Base-by-base conservation (phyloP, 1,140 invertebrate species). In the Pygmarrhopalites habei region DNA sequence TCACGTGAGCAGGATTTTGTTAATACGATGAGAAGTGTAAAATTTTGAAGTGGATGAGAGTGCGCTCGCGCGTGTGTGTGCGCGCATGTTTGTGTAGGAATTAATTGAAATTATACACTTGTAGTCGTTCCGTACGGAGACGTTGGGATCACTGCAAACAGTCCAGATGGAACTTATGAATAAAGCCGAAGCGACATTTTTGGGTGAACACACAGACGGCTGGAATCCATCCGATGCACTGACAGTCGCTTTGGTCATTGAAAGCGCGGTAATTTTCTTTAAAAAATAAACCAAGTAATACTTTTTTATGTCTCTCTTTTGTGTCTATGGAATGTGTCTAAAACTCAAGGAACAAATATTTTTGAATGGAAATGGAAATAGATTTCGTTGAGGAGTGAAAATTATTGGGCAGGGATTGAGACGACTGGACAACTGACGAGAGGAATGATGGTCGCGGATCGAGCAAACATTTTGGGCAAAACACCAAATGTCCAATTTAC, bases 401-500 rank as follows among this genome's bases (percentile, higher is more conserved):
- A 60, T 12, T 57, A 47, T 26, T 56, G 49, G 17, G 64, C 61
- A 3, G 79, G 79, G 23, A 79, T 85, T 2, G 82, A 85, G 69
- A 72, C 84, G 10, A 66, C 71, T 55, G 82, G 82, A 19, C 68
- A 65, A 14, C 76, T 75, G 63, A 83, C 82, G 0, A 75, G 83
- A 68, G 84, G 83, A 2, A 80, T 82, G 73, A 77, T 83, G 64
- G 78, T 83, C 0, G 72, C 85, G 29, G 82, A 84, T 76, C 81
- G 82, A 72, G 51, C 21, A 29, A 62, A 60, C 46, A 17, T 43
- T 29, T 29, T 61, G 29, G 51, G 59, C 26, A 62, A 64, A 43
- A 43, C 58, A 46, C 75, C 77, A 10, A 85, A 85, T 73, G 77
- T 80, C 1, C 72, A 73, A n/a, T 68, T 85, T 21, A 78, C 84